Conservation (phyloP, 2,888 invertebrate species). For the Nomada lathburiana region DNA sequence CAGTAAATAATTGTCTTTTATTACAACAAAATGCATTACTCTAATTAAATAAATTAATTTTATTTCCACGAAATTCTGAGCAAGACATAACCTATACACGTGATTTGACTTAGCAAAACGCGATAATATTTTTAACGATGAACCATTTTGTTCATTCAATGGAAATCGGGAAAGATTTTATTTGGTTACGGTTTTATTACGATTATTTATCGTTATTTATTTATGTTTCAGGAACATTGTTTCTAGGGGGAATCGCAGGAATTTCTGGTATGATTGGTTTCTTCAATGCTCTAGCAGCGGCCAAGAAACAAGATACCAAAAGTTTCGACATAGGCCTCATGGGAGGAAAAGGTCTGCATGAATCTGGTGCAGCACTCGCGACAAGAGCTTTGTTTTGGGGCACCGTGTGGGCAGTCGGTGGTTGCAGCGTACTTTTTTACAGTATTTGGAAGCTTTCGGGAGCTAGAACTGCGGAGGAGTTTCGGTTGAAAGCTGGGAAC, state of each 20-base stretch:
- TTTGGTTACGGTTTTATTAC: background rate
- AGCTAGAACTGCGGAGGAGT: slow-evolving; percentile 93
- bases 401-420: slow-evolving; percentile 93
- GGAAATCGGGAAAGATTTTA: too few species aligned
- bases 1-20: background rate
- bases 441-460: slow-evolving; percentile 95
- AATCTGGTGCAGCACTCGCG: slow-evolving; percentile 92
- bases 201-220: background rate
- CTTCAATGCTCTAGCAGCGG: slow-evolving; percentile 90
- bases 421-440: slow-evolving; percentile 92
- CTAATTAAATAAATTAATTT: too few species aligned
- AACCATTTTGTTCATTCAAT: too few species aligned
- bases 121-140: too few species aligned
- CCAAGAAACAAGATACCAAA: slow-evolving; percentile 92
- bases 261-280: slow-evolving; percentile 93
- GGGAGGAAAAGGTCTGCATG: slow-evolving; percentile 87
- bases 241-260: slow-evolving; percentile 90
- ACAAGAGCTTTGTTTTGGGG: slow-evolving; percentile 95
- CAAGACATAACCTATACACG: too few species aligned
- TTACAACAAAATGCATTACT: too few species aligned
- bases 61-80: too few species aligned
- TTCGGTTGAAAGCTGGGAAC: slow-evolving; percentile 92
- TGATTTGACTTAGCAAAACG: too few species aligned
- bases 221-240: slow-evolving; percentile 87
- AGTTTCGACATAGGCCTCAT: slow-evolving; percentile 91